Conservation (phyloP, 2,797 vertebrate genomes). For the Peromyscus nudipes region DNA sequence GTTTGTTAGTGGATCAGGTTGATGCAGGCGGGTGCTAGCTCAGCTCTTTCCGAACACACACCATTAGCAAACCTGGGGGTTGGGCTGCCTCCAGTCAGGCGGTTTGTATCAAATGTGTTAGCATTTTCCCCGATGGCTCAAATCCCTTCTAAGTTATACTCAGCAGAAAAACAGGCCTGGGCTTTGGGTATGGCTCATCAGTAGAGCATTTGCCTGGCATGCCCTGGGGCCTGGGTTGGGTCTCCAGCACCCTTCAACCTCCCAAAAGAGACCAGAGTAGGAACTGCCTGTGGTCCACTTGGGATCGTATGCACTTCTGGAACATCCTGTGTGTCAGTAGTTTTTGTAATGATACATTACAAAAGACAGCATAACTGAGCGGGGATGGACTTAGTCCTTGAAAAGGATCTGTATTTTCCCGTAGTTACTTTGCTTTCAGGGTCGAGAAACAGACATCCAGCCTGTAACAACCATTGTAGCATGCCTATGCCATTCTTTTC, state of each 20-base stretch:
- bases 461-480: background rate
- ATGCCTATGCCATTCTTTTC: background rate
- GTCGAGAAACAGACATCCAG: background rate
- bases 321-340: background rate
- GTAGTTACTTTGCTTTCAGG: background rate
- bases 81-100: background rate
- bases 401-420: constrained; percentile 11
- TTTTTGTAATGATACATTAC: background rate
- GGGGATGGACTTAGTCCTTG: background rate
- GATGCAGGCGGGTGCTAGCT: constrained; percentile 73
- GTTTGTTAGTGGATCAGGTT: constrained; percentile 63
- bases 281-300: background rate
- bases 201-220: background rate
- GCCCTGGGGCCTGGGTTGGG: background rate
- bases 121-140: constrained; percentile 51
- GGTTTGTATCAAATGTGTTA: constrained; percentile 51
- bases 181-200: background rate
- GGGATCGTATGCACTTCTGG: background rate
- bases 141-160: constrained; percentile 52
- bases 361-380: background rate
- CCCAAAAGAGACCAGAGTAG: background rate
- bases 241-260: background rate
- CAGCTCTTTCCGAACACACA: constrained; percentile 76
- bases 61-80: constrained; percentile 40
- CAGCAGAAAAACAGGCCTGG: constrained; percentile 36